A percentile compares a stretch with the other conserved stretches of the same genome.
Evolutionary conservation across 2,888 invertebrate genomes (phyloP).

Genomic region (Drosophila algonquin): DNA sequence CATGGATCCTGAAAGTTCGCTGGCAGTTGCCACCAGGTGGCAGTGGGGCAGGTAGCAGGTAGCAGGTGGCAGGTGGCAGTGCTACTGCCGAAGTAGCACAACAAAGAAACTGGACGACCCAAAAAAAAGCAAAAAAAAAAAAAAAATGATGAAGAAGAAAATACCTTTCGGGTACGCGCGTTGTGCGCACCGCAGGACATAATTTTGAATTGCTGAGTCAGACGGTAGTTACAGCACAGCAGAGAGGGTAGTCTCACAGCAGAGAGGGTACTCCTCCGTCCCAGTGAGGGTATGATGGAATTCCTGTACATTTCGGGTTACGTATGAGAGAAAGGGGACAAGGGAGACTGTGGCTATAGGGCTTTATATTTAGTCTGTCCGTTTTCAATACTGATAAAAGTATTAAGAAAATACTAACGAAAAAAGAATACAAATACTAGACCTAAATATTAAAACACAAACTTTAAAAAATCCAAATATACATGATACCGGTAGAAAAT

Average conservation of each 20-base stretch:
- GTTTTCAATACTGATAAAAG: too few species aligned
- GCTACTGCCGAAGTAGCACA: neutral
- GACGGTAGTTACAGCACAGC: neutral
- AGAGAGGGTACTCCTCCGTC: neutral
- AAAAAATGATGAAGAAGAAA: constrained; percentile 4
- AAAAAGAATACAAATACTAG: too few species aligned
- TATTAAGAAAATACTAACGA: too few species aligned
- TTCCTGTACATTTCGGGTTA: neutral
- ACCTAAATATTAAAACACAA: too few species aligned
- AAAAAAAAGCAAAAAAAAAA: constrained; percentile 20
- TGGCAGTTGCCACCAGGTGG: constrained; percentile 22
- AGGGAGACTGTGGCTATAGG: neutral
- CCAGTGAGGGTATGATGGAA: neutral
- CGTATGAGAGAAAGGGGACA: neutral
- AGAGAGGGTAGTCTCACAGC: too few species aligned
- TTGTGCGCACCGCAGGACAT: constrained; percentile 69
- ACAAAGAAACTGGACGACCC: constrained; percentile 17
- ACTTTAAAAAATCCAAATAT: too few species aligned
- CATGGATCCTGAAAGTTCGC: constrained; percentile 60
- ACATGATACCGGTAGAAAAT: too few species aligned
- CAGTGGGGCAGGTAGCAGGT: neutral
- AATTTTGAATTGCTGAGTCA: constrained; percentile 63
- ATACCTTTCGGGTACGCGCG: constrained; percentile 13
- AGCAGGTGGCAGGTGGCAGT: neutral
- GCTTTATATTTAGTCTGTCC: too few species aligned